A percentile compares a stretch with the other conserved stretches of the same genome.
Evolutionary conservation across 2,888 invertebrate species (phyloP).

Genomic region (Argyra leucocephala): DNA sequence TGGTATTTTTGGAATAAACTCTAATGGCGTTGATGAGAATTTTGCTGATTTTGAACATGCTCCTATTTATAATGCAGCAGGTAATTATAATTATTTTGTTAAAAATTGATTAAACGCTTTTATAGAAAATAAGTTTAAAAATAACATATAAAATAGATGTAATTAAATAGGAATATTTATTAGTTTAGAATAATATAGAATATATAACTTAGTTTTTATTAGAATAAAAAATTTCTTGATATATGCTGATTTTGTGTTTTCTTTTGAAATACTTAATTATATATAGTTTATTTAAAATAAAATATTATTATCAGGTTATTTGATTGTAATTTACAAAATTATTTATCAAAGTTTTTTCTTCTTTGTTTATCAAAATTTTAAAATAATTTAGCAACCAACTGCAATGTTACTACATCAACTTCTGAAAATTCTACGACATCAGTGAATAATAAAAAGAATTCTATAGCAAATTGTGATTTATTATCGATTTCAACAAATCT

Average conservation of each 20-base stretch:
- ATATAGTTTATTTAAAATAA: no score
- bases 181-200: no score
- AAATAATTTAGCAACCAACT: neutral
- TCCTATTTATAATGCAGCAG: slow-evolving; percentile 53
- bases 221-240: neutral
- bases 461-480: neutral
- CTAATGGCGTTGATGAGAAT: slow-evolving; percentile 40
- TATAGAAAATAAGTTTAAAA: no score
- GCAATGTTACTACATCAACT: neutral
- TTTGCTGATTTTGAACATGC: slow-evolving; percentile 68
- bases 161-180: no score
- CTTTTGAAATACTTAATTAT: no score
- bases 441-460: neutral
- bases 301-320: neutral
- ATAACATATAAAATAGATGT: no score
- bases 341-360: neutral
- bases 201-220: no score
- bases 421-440: neutral
- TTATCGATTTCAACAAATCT: neutral
- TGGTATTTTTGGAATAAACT: slow-evolving; percentile 17
- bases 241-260: neutral
- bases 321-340: neutral
- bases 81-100: slow-evolving; percentile 35
- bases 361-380: neutral
- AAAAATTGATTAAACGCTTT: no score